Evolutionary conservation across 2,797 vertebrate genomes (phyloP), one percentile per base, ranked within the genome.

Genomic region (Siniperca scherzeri): DNA sequence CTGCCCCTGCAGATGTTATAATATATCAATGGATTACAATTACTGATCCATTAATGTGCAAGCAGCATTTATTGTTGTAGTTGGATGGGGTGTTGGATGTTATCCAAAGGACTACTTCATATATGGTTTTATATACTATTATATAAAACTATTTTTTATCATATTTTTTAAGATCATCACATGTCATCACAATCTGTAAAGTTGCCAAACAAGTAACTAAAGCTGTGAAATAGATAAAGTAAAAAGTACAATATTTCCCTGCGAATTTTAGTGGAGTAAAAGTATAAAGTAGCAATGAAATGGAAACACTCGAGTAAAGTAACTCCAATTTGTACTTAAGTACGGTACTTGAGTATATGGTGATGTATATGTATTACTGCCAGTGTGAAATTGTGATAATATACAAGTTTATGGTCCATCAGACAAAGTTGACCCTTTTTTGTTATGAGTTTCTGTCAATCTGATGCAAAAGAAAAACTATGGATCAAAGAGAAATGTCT

Each of bases 401-500:
- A 77, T n/a, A 40, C 22, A n/a, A n/a, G 16, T 53, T 70, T 27
- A 68, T 57, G 40, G 22, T 56, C 10, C 13, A 42, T 52, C 40
- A 64, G 21, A 60, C 33, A 38, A 57, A 65, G 33, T 14, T 27
- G 7, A 22, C 36, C 27, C 1, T 61, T 74, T n/a, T 56, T 71
- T 78, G 68, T 82, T 46, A 56, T 25, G 40, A 33, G 36, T 72
- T 68, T 77, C 70, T 77, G 68, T 79, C 46, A 78, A 3, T 55
- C 42, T 74, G 53, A 80, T 86, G 73, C 46, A 76, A 77, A 71
- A 83, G 57, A 56, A 86, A 79, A 87, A 53, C 27, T 46, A 61
- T 46, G n/a, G 48, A 52, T 86, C 55, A 80, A 70, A 73, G 36
- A 77, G 62, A 75, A 76, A 70, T 73, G 68, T 85, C 74, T 78